Base-by-base conservation (phyloP, 2,888 invertebrate genomes). In the Deilephila elpenor region DNA sequence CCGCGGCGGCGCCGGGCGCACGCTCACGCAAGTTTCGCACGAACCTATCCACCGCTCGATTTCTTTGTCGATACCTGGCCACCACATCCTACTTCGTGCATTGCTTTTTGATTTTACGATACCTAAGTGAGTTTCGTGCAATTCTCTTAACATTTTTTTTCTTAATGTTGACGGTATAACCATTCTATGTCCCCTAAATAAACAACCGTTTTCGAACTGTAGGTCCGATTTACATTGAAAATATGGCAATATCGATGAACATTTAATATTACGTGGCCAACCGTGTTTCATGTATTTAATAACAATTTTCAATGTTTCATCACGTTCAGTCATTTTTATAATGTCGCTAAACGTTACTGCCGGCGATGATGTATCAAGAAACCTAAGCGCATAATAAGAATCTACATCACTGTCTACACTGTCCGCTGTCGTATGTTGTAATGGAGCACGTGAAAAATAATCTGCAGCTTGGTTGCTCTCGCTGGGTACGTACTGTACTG, bases 391-490 rank as follows among this genome's bases (percentile, higher is more conserved):
- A 14, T 53, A 19, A 53, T 53, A 53, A 3, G 53, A 11, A 53
- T 19, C 53, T 53, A 53, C 17, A 14, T 53, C 53, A 17, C 3
- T 53, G 0, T 19, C 53, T 53, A 4, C 17, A 53, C 0, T 59
- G 20, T 59, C 20, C 25, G 20, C 11, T 1, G 0, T 8, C 6
- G 7, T 8, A 25, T n/a, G n/a, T 51, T 3, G 1, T 11, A 51
- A 67, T 7, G 71, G 74, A 0, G 75, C 67, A n/a, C 75, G 73
- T 3, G 73, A 73, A 20, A 75, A 73, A 71, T 71, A 75, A 73
- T 75, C 75, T 2, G 75, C 70, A 1, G 60, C 25, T 71, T 44
- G 11, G 32, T 74, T 74, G 34, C 67, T 64, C 3, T 44, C n/a
- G 32, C 67, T 44, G 5, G 34, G n/a, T 4, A 59, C 34, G 60